Evolutionary conservation across 1,140 invertebrate genomes (phyloP), one percentile per base, ranked within the genome.

Genomic region (Drosophila parabipectinata): DNA sequence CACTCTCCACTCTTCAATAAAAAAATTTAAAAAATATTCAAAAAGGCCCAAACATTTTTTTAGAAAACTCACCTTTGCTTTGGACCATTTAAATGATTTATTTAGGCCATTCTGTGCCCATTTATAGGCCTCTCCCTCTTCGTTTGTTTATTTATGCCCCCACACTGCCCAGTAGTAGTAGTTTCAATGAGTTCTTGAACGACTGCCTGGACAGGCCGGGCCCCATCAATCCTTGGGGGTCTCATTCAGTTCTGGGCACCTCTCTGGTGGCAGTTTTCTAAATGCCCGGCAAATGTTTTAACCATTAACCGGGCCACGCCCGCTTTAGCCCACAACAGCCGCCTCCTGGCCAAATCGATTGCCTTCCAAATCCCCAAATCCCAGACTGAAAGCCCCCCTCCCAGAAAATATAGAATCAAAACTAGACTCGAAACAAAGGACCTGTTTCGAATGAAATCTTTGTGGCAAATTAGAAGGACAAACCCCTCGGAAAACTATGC

Each of bases 401-500:
- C 51, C 64, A 5, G 15, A 54, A 67, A 51, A 56, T 9, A 10
- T n/a, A 34, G 15, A 32, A 18, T 24, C 5, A 34, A 53, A 24
- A 10, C 15, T 64, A 59, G 59, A 44, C n/a, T 53, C 45, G 41
- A 48, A 58, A 60, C 44, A 47, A 67, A 67, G 37, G 63, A 67
- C 63, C 63, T 69, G 67, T 69, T 69, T 66, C 67, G 50, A 44
- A 14, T 28, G 66, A 41, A 53, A 57, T 69, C 67, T 63, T 73
- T 12, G 72, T 72, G 74, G 66, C 77, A 84, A 77, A 84, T 84
- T 84, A 84, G 76, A 77, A 45, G 64, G 63, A 84, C 72, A 79
- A 62, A 72, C 64, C 80, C 82, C 82, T 79, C 60, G 45, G 55
- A 78, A 52, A 87, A 84, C 81, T 83, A 80, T 83, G 72, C 81